Conservation (phyloP, 2,113 vertebrate species). For the Crotalus tigris region DNA sequence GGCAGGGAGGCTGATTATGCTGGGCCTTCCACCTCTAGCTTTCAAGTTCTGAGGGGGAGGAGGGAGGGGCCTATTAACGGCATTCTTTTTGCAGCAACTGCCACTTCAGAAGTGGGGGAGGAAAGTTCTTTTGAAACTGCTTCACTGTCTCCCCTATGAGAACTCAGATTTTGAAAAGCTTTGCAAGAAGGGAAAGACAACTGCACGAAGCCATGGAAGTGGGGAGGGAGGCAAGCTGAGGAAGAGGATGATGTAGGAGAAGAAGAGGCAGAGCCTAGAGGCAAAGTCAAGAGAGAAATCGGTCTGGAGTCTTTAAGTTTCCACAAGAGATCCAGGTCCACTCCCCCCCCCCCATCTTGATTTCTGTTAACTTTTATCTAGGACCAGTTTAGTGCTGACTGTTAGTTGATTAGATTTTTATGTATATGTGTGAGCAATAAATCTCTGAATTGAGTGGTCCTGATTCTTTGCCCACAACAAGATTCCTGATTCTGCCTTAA, state of each 20-base stretch:
- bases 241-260: no score
- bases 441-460: background rate
- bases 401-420: background rate
- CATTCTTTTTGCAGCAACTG: background rate
- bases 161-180: background rate
- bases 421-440: background rate
- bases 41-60: background rate
- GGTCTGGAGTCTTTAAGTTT: background rate
- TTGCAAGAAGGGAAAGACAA: background rate
- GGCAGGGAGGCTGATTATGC: background rate
- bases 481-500: background rate
- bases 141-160: background rate
- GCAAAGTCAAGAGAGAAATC: background rate
- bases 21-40: background rate
- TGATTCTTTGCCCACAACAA: background rate
- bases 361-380: background rate
- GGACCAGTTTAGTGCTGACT: background rate
- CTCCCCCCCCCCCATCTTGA: background rate
- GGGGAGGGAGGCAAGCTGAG: no score
- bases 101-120: background rate
- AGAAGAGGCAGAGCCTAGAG: background rate
- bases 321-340: background rate
- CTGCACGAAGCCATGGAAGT: background rate
- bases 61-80: background rate
- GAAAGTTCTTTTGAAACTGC: background rate